These are phyloP conservation scores for Trogon surrucura DNA, from an alignment of 2,113 vertebrate genomes.

Conservation along the genomic window DNA sequence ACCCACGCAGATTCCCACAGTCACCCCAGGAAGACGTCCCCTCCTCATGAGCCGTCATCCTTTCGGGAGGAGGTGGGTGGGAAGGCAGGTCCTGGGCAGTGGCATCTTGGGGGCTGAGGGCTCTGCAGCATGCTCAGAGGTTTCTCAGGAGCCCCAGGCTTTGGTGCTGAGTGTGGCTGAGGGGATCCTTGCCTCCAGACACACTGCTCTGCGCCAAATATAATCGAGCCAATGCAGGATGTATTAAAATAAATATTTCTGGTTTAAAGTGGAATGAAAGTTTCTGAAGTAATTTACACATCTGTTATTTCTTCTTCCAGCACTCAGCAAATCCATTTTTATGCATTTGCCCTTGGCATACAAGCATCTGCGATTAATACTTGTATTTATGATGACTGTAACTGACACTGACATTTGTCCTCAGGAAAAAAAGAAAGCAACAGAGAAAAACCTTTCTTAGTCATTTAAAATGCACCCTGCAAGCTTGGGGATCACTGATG, in stretches of 20 bases:
- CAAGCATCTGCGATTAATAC: background rate
- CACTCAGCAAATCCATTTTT: background rate
- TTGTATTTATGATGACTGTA: background rate
- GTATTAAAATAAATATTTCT: background rate
- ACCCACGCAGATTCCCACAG: background rate
- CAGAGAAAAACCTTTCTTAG: background rate
- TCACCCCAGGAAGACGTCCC: background rate
- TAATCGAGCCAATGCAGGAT: background rate
- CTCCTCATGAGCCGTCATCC: rapidly evolving
- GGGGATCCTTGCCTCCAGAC: background rate
- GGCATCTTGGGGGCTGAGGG: rapidly evolving
- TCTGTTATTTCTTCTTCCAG: background rate
- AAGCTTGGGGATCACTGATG: background rate
- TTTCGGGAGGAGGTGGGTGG: background rate
- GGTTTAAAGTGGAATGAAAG: background rate
- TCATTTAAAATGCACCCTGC: background rate
- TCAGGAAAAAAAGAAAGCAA: background rate
- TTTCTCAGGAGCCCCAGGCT: background rate
- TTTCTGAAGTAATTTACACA: background rate
- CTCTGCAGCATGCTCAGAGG: background rate
- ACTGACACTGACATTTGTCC: background rate
- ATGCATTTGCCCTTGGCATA: background rate
- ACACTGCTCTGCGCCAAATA: background rate
- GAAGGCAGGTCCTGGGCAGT: background rate
- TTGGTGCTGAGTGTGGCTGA: rapidly evolving